Base-by-base conservation (phyloP, 2,888 invertebrate species). In the Chrysomela aeneicollis region DNA sequence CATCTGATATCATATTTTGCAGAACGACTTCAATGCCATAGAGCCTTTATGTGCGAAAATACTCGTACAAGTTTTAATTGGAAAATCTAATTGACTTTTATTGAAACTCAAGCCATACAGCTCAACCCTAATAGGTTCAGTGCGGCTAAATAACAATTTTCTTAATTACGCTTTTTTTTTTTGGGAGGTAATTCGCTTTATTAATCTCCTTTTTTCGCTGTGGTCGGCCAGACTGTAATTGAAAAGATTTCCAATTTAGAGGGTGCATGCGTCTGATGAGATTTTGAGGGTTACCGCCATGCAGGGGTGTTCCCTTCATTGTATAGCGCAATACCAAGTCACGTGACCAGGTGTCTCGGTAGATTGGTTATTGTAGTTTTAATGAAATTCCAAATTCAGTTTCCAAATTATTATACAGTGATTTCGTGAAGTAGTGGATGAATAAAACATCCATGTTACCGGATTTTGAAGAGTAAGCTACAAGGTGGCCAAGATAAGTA, bases 51-150 rank as follows among this genome's bases (percentile, higher is more conserved):
- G 68, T 66, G 71, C 69, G 61, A 66, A 50, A 57, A 68, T 71
- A 77, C 79, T 78, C 78, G 80, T 80, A 79, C 79, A 77, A 77
- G 77, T 79, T 80, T 81, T 80, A 81, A 81, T 81, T 81, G 80
- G 79, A 77, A 79, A 78, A 79, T 81, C 80, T 80, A 81, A 81
- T 81, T 80, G 80, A 81, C 80, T 81, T 80, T 79, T 80, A 81
- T 81, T 81, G 80, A 79, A 79, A 79, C 78, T 79, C 78, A 76
- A 74, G 73, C 73, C n/a, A n/a, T 35, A 35, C 71, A 76, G 76
- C 73, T 75, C 72, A 73, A 76, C 76, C 66, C 76, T 79, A 78
- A 79, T 79, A 75, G 78, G 75, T 78, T 77, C 75, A 74, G 77
- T 76, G 75, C 75, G 77, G 77, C 78, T 76, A 77, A 76, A 77